phyloP scores from a whole-genome alignment of 2,888 invertebrate genomes.

The Trichopria drosophilae region DNA sequence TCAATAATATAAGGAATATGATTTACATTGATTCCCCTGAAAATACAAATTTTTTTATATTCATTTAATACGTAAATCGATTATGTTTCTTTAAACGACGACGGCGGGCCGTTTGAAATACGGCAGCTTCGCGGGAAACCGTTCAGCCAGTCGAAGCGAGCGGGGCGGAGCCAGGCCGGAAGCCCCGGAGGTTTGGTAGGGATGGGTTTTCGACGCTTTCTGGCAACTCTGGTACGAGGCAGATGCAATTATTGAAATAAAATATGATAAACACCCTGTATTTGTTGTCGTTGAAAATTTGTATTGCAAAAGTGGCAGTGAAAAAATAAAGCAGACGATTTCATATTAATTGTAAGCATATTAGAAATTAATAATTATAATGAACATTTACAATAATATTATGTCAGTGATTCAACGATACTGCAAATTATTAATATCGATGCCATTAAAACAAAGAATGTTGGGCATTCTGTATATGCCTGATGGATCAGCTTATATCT shows the following conservation, averaged over 20 bases:
- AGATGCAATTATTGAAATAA: background rate
- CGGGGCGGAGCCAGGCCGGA: no score
- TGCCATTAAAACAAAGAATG: background rate
- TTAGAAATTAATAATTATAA: constrained; percentile 1
- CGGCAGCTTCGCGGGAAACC: no score
- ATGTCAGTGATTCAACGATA: background rate
- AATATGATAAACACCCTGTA: background rate
- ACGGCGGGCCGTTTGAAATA: no score
- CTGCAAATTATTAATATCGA: background rate
- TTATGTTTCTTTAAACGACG: no score
- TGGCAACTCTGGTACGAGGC: background rate
- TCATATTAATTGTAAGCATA: constrained; percentile 3
- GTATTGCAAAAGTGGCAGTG: background rate
- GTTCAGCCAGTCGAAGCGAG: no score
- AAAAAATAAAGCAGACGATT: background rate
- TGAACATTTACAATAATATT: constrained; percentile 1
- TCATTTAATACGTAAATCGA: no score
- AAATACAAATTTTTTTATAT: no score
- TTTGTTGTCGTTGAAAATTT: constrained; percentile 4
- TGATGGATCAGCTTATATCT: constrained; percentile 1
- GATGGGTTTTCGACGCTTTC: no score
- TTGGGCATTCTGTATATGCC: background rate
- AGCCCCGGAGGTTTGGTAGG: no score
- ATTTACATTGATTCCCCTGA: no score
- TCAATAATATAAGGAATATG: no score